Evolutionary conservation across 2,888 invertebrate genomes (phyloP), one percentile per base, ranked within the genome.

Genomic region (Buathra laborator): DNA sequence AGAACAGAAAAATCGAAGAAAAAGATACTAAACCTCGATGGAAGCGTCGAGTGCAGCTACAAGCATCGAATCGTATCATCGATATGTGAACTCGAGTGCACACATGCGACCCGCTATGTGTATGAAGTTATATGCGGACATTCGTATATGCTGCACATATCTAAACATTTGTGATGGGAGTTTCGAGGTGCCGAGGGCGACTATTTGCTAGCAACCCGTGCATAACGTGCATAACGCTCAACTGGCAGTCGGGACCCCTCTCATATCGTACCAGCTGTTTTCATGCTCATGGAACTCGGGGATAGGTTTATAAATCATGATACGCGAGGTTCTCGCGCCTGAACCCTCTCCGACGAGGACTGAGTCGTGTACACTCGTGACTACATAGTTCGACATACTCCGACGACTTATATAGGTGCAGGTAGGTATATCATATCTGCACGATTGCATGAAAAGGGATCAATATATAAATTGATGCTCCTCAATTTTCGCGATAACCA

Each of bases 291-390:
- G 80, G 56, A 76, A 56, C 80, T 84, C 77, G 68, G 77, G 53
- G 81, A 84, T 84, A 74, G 81, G 70, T 85, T 85, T 85, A 85
- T 85, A 85, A 85, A 85, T 85, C 84, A 85, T 81, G 81, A 74
- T 53, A 43, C 48, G 53, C 44, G 64, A 70, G 46, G 29, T 37
- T 68, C 68, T 59, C 62, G 66, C 66, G 16, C 53, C 44, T 43
- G 16, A 68, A 70, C 44, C 80, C 32, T 74, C 75, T 70, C 70
- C 46, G 46, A 79, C 74, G 62, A 70, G 74, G 53, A 14, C 59
- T 67, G 53, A 84, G 51, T 72, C 77, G 81, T 77, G 77, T 66
- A 53, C 84, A 77, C 81, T 72, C 77, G 68, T 74, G 37, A 67
- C 32, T 56, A 75, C 71, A 78, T 66, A 7, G 43, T 51, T 24